Evolutionary conservation across 2,113 vertebrate species (phyloP), one percentile per base, ranked within the genome.

Genomic region (Synodontis membranacea): DNA sequence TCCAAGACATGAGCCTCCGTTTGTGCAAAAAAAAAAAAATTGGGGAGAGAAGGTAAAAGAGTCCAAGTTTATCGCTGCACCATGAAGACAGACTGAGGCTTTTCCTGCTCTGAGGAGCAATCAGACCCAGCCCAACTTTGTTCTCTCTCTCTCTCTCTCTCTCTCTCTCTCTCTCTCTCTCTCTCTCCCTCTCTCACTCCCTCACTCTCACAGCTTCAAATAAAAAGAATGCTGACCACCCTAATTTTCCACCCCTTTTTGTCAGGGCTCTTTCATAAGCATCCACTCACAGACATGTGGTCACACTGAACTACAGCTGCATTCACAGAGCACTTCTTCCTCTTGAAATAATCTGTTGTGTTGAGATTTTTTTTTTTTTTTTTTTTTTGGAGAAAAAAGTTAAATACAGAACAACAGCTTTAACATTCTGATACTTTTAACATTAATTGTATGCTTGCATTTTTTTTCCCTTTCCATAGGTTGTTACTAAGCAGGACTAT

Each of bases 201-300:
- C 92, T 86, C 81, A 87, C 92, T 89, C 92, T 94, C 92, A 95
- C 93, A 93, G 94, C 94, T 93, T 95, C 92, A 93, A 95, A 92
- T 92, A 93, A 94, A 93, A 95, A 94, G 93, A 95, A 95, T 95
- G 94, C 93, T 95, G 94, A 92, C 91, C 88, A 93, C 93, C 94
- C 94, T 93, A 92, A 94, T 93, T 94, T 94, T 93, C 95, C 94
- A 93, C 93, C 94, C 93, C 94, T 93, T 94, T 94, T 94, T 94
- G 91, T 95, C 92, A 93, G 93, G 91, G 92, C 91, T 94, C 91
- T 93, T 91, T 91, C 92, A 92, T 91, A 93, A 91, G 92, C 93
- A 94, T 94, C 92, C 92, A 92, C 92, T 94, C 91, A 89, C 91
- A 93, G 91, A 91, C 93, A 89, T 87, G 82, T 91, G 88, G 89